Conservation (phyloP, 2,888 invertebrate species). For the Noctua pronuba region DNA sequence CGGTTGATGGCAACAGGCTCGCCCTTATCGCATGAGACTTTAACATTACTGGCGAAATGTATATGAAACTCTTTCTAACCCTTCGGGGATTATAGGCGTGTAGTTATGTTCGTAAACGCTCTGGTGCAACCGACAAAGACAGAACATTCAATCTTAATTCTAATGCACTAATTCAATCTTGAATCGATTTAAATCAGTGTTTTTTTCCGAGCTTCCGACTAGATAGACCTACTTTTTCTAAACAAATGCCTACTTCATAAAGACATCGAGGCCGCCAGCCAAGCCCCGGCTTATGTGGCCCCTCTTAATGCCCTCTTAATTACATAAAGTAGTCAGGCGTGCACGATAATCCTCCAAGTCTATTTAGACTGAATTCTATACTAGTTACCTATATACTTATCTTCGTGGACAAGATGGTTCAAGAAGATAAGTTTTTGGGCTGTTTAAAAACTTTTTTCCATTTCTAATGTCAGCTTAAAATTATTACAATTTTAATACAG, state of each 20-base stretch:
- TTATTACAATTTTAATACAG: not conserved
- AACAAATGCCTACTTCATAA: slow-evolving; percentile 36
- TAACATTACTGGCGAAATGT: not conserved
- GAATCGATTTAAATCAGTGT: not conserved
- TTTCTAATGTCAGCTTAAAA: not conserved
- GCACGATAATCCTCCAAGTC: slow-evolving; percentile 48
- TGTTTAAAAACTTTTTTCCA: not conserved
- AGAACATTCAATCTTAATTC: not conserved
- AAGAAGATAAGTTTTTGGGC: not conserved
- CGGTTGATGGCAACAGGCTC: not conserved
- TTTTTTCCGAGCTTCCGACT: not conserved
- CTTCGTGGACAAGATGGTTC: not conserved
- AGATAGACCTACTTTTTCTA: slow-evolving; percentile 11
- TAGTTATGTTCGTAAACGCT: not conserved
- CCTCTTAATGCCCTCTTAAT: slow-evolving; percentile 50
- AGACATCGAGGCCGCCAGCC: slow-evolving; percentile 26
- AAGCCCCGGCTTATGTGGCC: slow-evolving; percentile 32
- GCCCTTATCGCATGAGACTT: not conserved
- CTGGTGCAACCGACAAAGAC: not conserved
- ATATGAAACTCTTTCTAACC: not conserved
- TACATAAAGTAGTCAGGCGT: slow-evolving; percentile 40
- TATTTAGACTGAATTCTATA: slow-evolving; percentile 37
- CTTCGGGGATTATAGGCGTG: not conserved
- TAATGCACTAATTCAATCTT: not conserved
- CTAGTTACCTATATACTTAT: not conserved